Percentiles rank a stretch among this genome's conserved stretches.
These are phyloP conservation scores for Polypterus bichir DNA, from an alignment of 2,113 vertebrate genomes.

Conservation along the genomic window DNA sequence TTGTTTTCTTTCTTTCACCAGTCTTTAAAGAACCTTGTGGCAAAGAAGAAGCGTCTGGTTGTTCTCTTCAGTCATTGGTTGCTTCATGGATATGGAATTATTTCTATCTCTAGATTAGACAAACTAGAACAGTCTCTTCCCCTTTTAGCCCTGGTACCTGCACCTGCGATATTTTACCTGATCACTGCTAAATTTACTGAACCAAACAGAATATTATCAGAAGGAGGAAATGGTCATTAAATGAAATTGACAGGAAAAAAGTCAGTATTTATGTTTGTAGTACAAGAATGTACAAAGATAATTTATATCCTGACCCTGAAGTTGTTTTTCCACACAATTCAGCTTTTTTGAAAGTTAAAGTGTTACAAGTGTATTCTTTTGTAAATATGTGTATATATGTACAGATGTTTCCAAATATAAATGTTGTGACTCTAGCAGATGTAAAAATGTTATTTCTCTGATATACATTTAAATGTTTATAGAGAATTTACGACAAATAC, in stretches of 20 bases:
- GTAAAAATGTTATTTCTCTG: neutral
- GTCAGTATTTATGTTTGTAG: slow-evolving; percentile 3
- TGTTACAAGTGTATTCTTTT: neutral
- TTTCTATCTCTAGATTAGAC: slow-evolving; percentile 90
- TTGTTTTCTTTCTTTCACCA: slow-evolving; percentile 27
- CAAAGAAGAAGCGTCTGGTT: slow-evolving; percentile 87
- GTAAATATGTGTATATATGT: neutral
- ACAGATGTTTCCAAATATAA: neutral
- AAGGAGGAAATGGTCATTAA: slow-evolving; percentile 82
- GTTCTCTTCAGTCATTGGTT: slow-evolving; percentile 95
- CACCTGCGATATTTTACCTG: slow-evolving; percentile 86
- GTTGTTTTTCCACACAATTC: neutral
- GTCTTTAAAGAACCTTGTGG: slow-evolving; percentile 83
- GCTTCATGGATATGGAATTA: slow-evolving; percentile 91
- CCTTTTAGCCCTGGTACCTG: slow-evolving; percentile 77
- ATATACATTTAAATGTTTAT: neutral
- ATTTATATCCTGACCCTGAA: slow-evolving; percentile 3
- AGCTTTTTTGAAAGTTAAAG: neutral
- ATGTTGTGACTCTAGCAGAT: neutral
- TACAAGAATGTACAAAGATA: slow-evolving; percentile 4
- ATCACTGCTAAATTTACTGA: slow-evolving; percentile 87
- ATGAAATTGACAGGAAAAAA: neutral
- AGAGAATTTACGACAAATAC: neutral
- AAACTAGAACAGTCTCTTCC: slow-evolving; percentile 82
- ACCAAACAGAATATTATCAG: slow-evolving; percentile 81